A percentile compares a stretch with the other conserved stretches of the same genome.
Conservation (phyloP, 1,140 invertebrate genomes). For the Bombus picipes region DNA sequence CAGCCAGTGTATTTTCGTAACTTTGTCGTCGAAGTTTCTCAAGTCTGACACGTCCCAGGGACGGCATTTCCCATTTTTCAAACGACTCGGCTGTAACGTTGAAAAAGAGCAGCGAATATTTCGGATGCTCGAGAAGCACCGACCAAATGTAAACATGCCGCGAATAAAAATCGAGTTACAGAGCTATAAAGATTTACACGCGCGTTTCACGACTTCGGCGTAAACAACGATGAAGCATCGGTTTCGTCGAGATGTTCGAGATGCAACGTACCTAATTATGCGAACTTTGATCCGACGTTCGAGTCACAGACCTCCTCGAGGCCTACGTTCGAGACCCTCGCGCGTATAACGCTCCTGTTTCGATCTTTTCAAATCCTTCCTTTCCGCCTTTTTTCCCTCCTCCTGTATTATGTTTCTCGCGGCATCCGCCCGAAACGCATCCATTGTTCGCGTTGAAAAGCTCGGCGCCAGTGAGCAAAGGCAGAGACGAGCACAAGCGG, state of each 20-base stretch:
- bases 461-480: background rate
- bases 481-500: background rate
- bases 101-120: background rate
- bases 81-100: background rate
- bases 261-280: too few species aligned
- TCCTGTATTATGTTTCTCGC: background rate
- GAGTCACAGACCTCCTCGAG: background rate
- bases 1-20: background rate
- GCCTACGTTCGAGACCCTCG: background rate
- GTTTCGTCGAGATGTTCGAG: too few species aligned
- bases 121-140: background rate
- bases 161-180: background rate
- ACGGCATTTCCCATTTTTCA: background rate
- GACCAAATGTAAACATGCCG: background rate
- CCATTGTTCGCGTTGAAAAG: conserved; percentile 12
- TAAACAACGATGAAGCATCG: background rate
- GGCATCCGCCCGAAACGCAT: background rate
- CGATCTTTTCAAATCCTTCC: background rate
- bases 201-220: background rate
- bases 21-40: background rate
- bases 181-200: conserved; percentile 9
- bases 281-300: background rate
- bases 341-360: background rate
- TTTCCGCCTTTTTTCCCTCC: too few species aligned
- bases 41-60: background rate